These are phyloP conservation scores for Drosophila melanogaster DNA, from an alignment of 1,140 invertebrate species.

Conservation along the genomic window DNA sequence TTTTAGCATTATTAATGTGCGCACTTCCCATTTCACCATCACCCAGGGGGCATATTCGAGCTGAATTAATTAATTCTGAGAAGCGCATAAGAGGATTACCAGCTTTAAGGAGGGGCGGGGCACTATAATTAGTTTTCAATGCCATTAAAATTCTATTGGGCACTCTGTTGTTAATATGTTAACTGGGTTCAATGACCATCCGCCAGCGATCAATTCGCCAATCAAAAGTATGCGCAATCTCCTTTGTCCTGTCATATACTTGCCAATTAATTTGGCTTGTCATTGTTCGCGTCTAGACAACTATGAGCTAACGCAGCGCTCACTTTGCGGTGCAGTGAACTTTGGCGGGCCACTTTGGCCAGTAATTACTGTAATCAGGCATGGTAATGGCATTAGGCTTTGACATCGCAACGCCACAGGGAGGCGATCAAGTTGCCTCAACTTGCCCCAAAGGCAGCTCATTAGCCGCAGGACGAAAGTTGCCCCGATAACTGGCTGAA, in stretches of 20 bases:
- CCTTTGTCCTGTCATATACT: slow-evolving; percentile 29
- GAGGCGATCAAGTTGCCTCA: slow-evolving; percentile 16
- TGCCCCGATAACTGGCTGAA: slow-evolving; percentile 24
- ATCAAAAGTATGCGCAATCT: not conserved
- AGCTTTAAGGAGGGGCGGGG: not conserved
- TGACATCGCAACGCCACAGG: slow-evolving; percentile 27
- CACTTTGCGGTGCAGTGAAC: slow-evolving; percentile 70
- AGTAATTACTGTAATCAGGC: slow-evolving; percentile 53
- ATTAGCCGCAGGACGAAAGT: slow-evolving; percentile 28
- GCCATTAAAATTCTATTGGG: not conserved
- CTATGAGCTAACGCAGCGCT: slow-evolving; percentile 28
- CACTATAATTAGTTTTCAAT: too few relatives aligned
- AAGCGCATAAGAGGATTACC: slow-evolving; percentile 28
- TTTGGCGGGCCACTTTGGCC: slow-evolving; percentile 45
- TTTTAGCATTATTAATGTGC: slow-evolving; percentile 20
- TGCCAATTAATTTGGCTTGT: slow-evolving; percentile 49
- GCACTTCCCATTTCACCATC: not conserved
- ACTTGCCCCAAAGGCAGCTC: slow-evolving; percentile 1
- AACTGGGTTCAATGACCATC: not conserved
- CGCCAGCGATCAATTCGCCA: not conserved
- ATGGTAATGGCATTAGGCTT: slow-evolving; percentile 40
- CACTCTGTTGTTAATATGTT: not conserved
- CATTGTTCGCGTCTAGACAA: slow-evolving; percentile 59
- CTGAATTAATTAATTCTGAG: slow-evolving; percentile 36
- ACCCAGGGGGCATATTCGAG: slow-evolving; percentile 15